Base-by-base conservation (phyloP, 2,888 invertebrate species). In the Syrista parreyssii region DNA sequence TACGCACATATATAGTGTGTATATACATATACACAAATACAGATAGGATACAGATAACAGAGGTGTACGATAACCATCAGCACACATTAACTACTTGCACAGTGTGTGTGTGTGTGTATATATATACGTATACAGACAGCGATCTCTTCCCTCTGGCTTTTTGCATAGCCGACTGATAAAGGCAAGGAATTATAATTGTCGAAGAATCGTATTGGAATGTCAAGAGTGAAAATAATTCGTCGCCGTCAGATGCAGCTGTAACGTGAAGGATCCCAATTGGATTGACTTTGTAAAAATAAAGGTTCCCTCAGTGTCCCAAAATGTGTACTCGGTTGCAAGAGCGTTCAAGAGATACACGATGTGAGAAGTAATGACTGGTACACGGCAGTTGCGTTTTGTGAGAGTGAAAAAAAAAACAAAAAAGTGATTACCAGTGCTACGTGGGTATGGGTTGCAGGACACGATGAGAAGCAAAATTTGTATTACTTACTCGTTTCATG, bases 401-500 rank as follows among this genome's bases (percentile, higher is more conserved):
- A 55, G 55, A 23, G 55, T 55, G 55, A 23, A 55, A 40, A 40
- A 40, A 40, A 36, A 36, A 36, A 1, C 12, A 23, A 15, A 40
- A 55, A 23, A 23, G 55, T 55, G 55, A 55, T 55, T 55, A 55
- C 23, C 23, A 55, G 55, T 55, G 55, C 55, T 55, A 55, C 55
- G 55, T 55, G 55, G 23, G 23, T 23, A 0, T 55, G 55, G 55
- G 55, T 55, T 55, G 55, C 55, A 55, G 55, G 55, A 23, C 23
- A 9, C 15, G 55, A 55, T 55, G 23, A 55, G 55, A 55, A 55
- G 55, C 0, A 55, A 55, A 23, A 55, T 55, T 55, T 55, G 55
- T 4, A 55, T 35, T 84, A 94, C 97, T 95, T 92, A 98, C 98
- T 95, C 97, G 94, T 92, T 97, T 95, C 94, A 97, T 96, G 89